These are phyloP conservation scores for Idris sp. DNA, from an alignment of 1,140 invertebrate species.

Conservation along the genomic window DNA sequence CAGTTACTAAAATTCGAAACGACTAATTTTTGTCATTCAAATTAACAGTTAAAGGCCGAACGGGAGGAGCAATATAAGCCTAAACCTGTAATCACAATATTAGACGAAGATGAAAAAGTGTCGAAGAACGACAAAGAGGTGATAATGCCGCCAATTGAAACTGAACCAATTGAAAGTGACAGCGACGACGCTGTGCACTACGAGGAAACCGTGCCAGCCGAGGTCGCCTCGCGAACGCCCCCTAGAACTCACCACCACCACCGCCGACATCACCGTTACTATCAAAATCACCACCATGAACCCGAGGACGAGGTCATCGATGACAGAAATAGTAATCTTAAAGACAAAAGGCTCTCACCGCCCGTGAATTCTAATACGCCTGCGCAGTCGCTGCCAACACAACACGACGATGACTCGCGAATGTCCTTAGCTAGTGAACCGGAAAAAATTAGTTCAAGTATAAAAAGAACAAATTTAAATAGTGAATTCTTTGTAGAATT, in stretches of 20 bases:
- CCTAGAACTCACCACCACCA: constrained; percentile 75
- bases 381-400: constrained; percentile 61
- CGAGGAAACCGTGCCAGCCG: constrained; percentile 69
- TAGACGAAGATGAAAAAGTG: constrained; percentile 77
- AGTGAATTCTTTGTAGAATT: too few relatives aligned
- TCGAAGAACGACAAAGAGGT: constrained; percentile 76
- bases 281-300: constrained; percentile 76
- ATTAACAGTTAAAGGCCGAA: constrained; percentile 84
- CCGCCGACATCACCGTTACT: constrained; percentile 75
- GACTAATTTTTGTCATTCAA: too few relatives aligned
- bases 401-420: constrained; percentile 75
- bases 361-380: constrained; percentile 56
- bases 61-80: constrained; percentile 91
- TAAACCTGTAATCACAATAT: constrained; percentile 83
- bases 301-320: constrained; percentile 72
- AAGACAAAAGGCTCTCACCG: constrained; percentile 69
- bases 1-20: too few relatives aligned
- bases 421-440: constrained; percentile 76
- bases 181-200: constrained; percentile 76
- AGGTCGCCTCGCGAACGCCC: constrained; percentile 72
- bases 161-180: constrained; percentile 84
- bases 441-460: constrained; percentile 75
- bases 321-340: constrained; percentile 67
- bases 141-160: constrained; percentile 81
- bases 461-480: too few relatives aligned